Evolutionary conservation across 2,113 vertebrate genomes (phyloP), one percentile per base, ranked within the genome.

Genomic region (zebrafish (Danio rerio)): DNA sequence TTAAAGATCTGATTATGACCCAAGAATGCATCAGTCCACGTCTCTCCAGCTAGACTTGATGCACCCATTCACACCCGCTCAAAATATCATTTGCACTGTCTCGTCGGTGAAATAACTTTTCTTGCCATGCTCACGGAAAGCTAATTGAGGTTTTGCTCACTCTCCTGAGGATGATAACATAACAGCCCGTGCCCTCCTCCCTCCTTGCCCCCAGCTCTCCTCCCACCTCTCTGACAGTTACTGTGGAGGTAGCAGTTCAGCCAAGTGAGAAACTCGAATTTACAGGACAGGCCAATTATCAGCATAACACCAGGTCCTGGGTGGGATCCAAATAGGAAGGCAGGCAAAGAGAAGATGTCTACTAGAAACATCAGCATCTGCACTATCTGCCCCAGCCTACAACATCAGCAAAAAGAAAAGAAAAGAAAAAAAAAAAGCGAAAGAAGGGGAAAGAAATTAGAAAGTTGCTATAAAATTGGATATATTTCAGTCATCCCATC

Each of bases 251-350:
- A 85, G 86, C 83, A 87, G 87, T 87, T 89, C 87, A 89, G 85
- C 84, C 86, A 87, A 89, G 90, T 92, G 89, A 79, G 83, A 90
- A 90, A 87, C 84, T 79, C 86, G 86, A 91, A 89, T 90, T 80
- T 85, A 90, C 85, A 87, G 88, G 82, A 85, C 87, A 89, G 86
- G 86, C 89, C 90, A 91, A 90, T 93, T 91, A 92, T 90, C 88
- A 90, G 88, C 74, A 69, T 88, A 90, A 92, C 92, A 93, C 89
- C 89, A 89, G 84, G 84, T 81, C 88, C 86, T 90, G 88, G 84
- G 88, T 90, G 85, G 82, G 86, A 89, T 90, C 88, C 87, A 92
- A 89, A 86, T 75, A 81, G 58, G 59, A 75, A 77, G 81, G 59
- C 7, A 85, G 83, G 80, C 56, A 87, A 83, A 70, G 63, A 85